Conservation (phyloP, 2,113 vertebrate genomes). For the Salminus brasiliensis region DNA sequence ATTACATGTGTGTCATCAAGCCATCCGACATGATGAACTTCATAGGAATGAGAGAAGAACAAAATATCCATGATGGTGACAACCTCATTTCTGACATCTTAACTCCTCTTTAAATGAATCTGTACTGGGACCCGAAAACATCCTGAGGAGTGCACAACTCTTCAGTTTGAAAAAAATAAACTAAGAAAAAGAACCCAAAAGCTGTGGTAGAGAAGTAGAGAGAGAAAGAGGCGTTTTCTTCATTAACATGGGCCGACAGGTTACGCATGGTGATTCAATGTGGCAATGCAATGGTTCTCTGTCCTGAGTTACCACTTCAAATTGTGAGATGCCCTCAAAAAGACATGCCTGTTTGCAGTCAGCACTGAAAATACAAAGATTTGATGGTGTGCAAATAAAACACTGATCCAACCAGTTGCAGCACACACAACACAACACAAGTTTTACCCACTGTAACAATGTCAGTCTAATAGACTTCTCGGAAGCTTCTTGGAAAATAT, state of each 20-base stretch:
- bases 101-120: neutral
- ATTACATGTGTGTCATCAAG: neutral
- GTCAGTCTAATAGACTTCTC: neutral
- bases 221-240: neutral
- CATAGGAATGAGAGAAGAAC: neutral
- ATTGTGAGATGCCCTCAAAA: conserved; percentile 15
- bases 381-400: conserved; percentile 17
- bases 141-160: neutral
- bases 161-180: neutral
- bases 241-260: conserved; percentile 3
- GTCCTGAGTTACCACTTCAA: conserved; percentile 41
- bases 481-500: neutral
- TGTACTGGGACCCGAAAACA: conserved; percentile 6
- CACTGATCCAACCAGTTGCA: neutral
- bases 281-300: conserved; percentile 38
- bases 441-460: conserved; percentile 20
- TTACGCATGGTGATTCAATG: neutral
- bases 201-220: too few species aligned
- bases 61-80: neutral
- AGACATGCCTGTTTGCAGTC: neutral
- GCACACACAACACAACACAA: neutral
- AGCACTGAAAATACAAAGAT: neutral
- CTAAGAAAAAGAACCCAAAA: neutral
- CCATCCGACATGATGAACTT: neutral
- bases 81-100: neutral